Conservation (phyloP, 2,888 invertebrate genomes). For the Andrena dorsata region DNA sequence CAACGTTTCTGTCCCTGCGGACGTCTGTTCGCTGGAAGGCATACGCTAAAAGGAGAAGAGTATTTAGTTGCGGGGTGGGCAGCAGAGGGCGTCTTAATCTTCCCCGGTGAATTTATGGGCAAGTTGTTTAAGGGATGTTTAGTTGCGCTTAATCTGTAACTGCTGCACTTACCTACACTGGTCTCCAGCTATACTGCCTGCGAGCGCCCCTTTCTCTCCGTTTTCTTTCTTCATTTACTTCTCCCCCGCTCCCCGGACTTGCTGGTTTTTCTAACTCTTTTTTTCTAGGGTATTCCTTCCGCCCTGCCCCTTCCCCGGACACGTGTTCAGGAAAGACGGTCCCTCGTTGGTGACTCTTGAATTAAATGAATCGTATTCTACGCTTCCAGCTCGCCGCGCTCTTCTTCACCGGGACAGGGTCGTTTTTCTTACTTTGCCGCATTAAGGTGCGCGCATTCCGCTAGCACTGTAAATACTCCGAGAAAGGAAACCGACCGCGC, state of each 20-base stretch:
- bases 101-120: conserved; percentile 76
- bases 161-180: conserved; percentile 66
- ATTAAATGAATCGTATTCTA: conserved; percentile 45
- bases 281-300: conserved; percentile 1
- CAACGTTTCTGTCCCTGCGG: conserved; percentile 44
- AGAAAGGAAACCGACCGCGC: conserved; percentile 15
- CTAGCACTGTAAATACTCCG: not conserved
- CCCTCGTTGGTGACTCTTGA: conserved; percentile 12
- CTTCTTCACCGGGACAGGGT: not conserved
- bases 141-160: conserved; percentile 80
- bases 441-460: not conserved
- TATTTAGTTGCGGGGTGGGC: conserved; percentile 42
- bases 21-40: conserved; percentile 48
- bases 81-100: conserved; percentile 77
- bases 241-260: not conserved
- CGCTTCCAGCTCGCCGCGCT: not conserved
- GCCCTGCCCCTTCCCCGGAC: not conserved
- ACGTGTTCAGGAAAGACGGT: conserved; percentile 26
- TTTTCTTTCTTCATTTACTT: conserved; percentile 1
- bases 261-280: not conserved
- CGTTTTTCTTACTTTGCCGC: conserved; percentile 15
- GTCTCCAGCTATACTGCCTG: conserved; percentile 18
- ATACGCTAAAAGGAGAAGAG: conserved; percentile 52
- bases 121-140: conserved; percentile 80
- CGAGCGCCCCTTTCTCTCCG: conserved; percentile 11